These are phyloP conservation scores for Gymnocypris eckloni DNA, from an alignment of 2,797 vertebrate species.

Conservation along the genomic window DNA sequence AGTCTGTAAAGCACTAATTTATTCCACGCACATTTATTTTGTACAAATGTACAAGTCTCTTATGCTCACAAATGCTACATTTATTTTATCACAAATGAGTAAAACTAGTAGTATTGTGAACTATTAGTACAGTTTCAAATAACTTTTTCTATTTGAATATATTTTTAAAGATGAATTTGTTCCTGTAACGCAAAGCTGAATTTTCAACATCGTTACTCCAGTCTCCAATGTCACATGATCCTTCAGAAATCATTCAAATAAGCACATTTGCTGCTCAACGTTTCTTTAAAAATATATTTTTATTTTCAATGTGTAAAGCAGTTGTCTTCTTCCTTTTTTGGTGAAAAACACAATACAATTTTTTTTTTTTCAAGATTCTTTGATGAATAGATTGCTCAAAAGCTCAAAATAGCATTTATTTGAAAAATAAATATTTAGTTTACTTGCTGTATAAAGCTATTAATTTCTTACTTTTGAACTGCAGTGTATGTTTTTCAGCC, in stretches of 20 bases:
- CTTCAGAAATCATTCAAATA: not conserved
- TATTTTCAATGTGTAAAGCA: not conserved
- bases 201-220: not conserved
- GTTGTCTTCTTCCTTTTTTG: not conserved
- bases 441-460: not conserved
- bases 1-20: not conserved
- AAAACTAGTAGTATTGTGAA: not conserved
- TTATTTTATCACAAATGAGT: not conserved
- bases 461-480: not conserved
- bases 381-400: not conserved
- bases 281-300: not conserved
- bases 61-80: not conserved
- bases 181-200: not conserved
- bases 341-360: not conserved
- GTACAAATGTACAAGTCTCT: not conserved
- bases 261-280: not conserved
- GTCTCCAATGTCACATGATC: not conserved
- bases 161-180: not conserved
- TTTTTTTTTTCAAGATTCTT: not conserved
- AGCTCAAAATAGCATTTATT: not conserved
- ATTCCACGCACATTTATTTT: not conserved
- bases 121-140: not conserved
- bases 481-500: not conserved
- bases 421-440: not conserved
- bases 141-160: not conserved